Evolutionary conservation across 2,797 vertebrate species (phyloP).

Genomic region (Denticeps clupeoides): DNA sequence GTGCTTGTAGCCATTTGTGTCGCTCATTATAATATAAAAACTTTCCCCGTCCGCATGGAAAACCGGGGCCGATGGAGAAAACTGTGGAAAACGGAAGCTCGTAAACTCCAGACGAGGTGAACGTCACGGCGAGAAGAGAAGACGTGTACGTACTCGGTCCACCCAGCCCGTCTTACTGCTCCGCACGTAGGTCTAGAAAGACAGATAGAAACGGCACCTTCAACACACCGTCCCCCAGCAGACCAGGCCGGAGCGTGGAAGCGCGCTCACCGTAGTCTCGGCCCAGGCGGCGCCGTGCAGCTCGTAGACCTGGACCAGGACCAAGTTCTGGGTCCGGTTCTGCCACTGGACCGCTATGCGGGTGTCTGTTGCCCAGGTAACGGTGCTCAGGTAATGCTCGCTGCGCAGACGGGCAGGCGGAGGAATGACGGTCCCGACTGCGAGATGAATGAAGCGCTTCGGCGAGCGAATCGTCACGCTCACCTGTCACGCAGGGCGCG

Average conservation of each 20-base stretch:
- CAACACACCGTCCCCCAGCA: too few species aligned
- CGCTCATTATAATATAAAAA: conserved; percentile 81
- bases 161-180: conserved; percentile 76
- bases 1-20: conserved; percentile 75
- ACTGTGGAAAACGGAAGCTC: conserved; percentile 52
- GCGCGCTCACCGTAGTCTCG: conserved; percentile 16
- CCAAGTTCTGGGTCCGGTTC: conserved; percentile 74
- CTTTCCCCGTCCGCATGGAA: conserved; percentile 66
- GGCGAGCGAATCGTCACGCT: too few species aligned
- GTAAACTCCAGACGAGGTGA: too few species aligned
- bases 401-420: too few species aligned
- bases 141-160: conserved; percentile 70
- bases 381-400: conserved; percentile 82
- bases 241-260: neutral
- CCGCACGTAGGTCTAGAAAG: conserved; percentile 51
- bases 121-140: neutral
- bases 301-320: conserved; percentile 72
- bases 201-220: neutral
- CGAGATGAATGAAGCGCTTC: too few species aligned
- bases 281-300: conserved; percentile 36
- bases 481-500: conserved; percentile 61
- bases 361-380: conserved; percentile 79
- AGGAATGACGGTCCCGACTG: too few species aligned
- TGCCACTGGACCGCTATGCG: conserved; percentile 84
- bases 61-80: conserved; percentile 74